Base-by-base conservation (phyloP, 1,140 invertebrate genomes). In the Nixonia krombeini region DNA sequence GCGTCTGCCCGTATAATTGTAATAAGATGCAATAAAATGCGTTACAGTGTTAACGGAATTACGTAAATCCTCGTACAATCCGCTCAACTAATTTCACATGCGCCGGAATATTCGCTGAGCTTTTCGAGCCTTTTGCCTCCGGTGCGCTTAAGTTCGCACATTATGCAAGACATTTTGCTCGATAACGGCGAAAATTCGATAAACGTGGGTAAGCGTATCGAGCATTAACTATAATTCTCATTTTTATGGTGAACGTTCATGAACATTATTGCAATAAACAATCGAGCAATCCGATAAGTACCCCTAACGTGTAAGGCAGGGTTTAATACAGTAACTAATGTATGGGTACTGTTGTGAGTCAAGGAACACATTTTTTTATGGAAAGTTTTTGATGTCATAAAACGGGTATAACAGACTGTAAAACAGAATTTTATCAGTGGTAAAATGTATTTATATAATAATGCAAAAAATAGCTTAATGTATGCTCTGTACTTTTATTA, bases 31-130 rank as follows among this genome's bases (percentile, higher is more conserved):
- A 40, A 56, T 42, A 26, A 50, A 45, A 63, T 31, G 58, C 28
- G 46, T 74, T 63, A 70, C 70, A 63, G 63, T 57, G 44, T 64
- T 38, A 28, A 71, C 52, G 61, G 44, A 56, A 57, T 53, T 64
- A 50, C 2, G 61, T 61, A 62, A 70, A 72, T 69, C 61, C 55
- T 38, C 46, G 29, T 41, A 26, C 29, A 25, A 49, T 57, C 31
- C 42, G 62, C 50, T 31, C n/a, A 7, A 8, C 37, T 56, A 55
- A 64, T 72, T 61, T 61, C 44, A 58, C 52, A 41, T 65, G 59
- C 44, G 38, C 52, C 51, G 38, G 45, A 58, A 46, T 45, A 45
- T 28, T 46, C 23, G n/a, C 18, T 47, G 15, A 45, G 28, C 8
- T 40, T 18, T 38, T 16, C 31, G 35, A 38, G 8, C 33, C 26